Conservation (phyloP, 2,888 invertebrate genomes). For the Folsomia manolachei region DNA sequence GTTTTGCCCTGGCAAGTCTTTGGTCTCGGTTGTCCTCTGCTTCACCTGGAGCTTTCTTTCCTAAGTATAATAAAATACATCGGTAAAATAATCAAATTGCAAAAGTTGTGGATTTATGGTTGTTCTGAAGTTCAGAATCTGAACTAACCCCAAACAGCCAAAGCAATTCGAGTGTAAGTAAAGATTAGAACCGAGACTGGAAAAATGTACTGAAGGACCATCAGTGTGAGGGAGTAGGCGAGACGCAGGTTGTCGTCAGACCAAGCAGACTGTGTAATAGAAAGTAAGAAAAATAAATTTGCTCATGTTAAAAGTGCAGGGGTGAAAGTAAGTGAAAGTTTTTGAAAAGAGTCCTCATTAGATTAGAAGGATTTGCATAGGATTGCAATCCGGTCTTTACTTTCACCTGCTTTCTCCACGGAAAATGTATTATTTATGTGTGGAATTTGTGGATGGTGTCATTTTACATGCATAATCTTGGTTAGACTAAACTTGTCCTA, state of each 20-base stretch:
- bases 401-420: no score
- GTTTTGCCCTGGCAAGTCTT: conserved; percentile 77
- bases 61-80: no score
- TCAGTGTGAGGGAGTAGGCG: conserved; percentile 72
- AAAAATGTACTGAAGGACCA: conserved; percentile 78
- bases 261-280: conserved; percentile 3
- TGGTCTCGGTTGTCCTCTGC: conserved; percentile 79
- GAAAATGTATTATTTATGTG: no score
- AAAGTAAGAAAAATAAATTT: neutral
- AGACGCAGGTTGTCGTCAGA: conserved; percentile 60
- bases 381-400: no score
- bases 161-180: conserved; percentile 80
- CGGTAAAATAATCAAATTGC: no score
- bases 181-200: conserved; percentile 76
- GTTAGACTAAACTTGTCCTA: no score
- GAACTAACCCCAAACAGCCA: conserved; percentile 72
- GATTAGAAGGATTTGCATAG: no score
- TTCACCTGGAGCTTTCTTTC: conserved; percentile 77
- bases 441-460: no score
- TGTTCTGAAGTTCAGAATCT: neutral
- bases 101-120: no score
- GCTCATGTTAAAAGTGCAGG: no score
- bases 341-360: neutral
- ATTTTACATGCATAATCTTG: neutral
- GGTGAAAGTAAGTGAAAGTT: neutral